These are phyloP conservation scores for Lysandra bellargus DNA, from an alignment of 2,888 invertebrate species.

Conservation along the genomic window DNA sequence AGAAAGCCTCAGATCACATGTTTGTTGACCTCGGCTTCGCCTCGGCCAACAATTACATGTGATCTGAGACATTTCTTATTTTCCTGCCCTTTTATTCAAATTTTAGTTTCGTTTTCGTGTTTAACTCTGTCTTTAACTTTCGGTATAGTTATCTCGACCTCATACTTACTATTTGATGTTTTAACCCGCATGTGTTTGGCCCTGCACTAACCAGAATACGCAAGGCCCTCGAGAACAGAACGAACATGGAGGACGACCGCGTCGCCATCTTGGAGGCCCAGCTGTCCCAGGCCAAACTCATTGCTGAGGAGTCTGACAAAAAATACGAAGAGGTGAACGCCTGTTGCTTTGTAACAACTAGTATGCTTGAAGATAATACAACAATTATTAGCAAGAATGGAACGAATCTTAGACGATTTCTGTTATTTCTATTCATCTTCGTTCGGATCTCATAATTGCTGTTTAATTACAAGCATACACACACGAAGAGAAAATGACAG, in stretches of 20 bases:
- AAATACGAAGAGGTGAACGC: conserved; percentile 99
- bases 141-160: conserved; percentile 3
- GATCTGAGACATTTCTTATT: no score
- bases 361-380: conserved; percentile 23
- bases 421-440: not conserved
- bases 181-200: conserved; percentile 80
- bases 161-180: conserved; percentile 58
- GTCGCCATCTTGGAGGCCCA: conserved; percentile 98
- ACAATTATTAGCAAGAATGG: not conserved
- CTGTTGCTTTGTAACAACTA: conserved; percentile 35
- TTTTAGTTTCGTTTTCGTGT: conserved; percentile 12
- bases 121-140: conserved; percentile 4
- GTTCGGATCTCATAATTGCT: not conserved
- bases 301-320: conserved; percentile 99
- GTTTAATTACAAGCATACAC: conserved; percentile 24
- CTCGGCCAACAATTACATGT: no score
- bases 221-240: conserved; percentile 99
- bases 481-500: conserved; percentile 9
- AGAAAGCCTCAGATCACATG: no score
- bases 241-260: conserved; percentile 99
- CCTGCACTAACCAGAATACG: conserved; percentile 90
- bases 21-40: no score
- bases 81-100: not conserved
- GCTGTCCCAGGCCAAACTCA: conserved; percentile 98
- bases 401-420: not conserved